Evolutionary conservation across 2,113 vertebrate genomes (phyloP), one percentile per base, ranked within the genome.

Genomic region (Reinhardtius hippoglossoides): DNA sequence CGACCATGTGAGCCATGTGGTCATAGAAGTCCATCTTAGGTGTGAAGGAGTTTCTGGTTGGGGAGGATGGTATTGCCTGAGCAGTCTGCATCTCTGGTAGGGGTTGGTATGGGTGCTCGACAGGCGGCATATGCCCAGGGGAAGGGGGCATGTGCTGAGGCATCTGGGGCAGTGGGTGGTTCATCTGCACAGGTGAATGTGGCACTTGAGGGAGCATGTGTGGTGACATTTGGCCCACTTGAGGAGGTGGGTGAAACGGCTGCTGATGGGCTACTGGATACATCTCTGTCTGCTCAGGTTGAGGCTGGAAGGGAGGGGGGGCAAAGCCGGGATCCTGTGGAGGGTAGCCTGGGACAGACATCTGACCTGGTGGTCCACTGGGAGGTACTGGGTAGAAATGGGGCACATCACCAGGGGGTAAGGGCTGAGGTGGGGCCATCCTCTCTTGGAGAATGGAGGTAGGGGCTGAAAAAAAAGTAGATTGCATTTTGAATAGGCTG

Each of bases 21-120:
- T 96, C 95, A 26, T 96, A 96, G 71, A 96, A 95, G 83, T 97
- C 96, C 77, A 93, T 95, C 56, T 96, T 95, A 21, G 90, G 94
- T 0, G 93, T 86, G 67, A 93, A 73, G 8, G 90, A 71, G 70
- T 79, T 90, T 64, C 94, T 83, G 52, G 74, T 58, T 7, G 93
- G 92, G 3, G 92, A 62, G 2, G 88, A 69, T 20, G 91, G 95
- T 90, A 95, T 93, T 63, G 93, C 92, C 26, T 87, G 90, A 58
- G 55, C 84, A 57, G 61, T 44, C 57, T 87, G 84, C 62, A 93
- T 94, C 62, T 92, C 93, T 3, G 72, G 58, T 10, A 69, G 67
- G 5, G 23, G 61, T 3, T 71, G 83, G 0, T 90, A 76, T 0
- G 5, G 12, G 20, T 92, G 89, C 64, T 92, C 91, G 6, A 52